Conservation (phyloP, 2,113 vertebrate genomes). For the Climacteris rufus region DNA sequence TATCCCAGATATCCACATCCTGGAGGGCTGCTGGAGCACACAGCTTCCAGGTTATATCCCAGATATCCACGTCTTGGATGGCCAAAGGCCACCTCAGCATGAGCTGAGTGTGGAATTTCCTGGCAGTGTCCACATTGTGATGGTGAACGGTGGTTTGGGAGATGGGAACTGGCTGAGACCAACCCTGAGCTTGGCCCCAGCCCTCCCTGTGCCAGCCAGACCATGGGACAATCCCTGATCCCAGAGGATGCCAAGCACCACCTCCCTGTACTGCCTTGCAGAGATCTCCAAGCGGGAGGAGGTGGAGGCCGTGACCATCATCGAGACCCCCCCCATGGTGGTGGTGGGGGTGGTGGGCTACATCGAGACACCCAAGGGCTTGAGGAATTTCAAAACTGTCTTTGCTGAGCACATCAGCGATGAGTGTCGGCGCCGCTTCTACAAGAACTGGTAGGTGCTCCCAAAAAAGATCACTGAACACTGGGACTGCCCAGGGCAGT, state of each 20-base stretch:
- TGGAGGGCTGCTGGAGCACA: too few relatives aligned
- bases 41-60: not conserved
- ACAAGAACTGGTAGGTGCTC: conserved; percentile 76
- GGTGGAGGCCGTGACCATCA: conserved; percentile 80
- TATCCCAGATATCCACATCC: too few relatives aligned
- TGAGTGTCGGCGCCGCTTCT: conserved; percentile 79
- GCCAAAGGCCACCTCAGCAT: not conserved
- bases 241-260: rapidly evolving
- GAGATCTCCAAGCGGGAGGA: conserved; percentile 79
- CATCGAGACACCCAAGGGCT: conserved; percentile 72
- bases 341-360: conserved; percentile 81
- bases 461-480: not conserved
- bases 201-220: rapidly evolving
- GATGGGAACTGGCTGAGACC: not conserved
- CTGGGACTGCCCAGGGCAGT: not conserved
- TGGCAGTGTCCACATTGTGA: not conserved
- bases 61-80: not conserved
- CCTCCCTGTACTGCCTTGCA: conserved; percentile 9
- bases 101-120: too few relatives aligned
- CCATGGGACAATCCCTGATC: not conserved
- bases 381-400: conserved; percentile 78
- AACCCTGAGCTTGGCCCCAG: not conserved
- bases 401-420: conserved; percentile 81
- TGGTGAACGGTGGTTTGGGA: not conserved
- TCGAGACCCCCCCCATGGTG: conserved; percentile 76